phyloP scores from a whole-genome alignment of 2,113 vertebrate genomes.

The Dromas ardeola region DNA sequence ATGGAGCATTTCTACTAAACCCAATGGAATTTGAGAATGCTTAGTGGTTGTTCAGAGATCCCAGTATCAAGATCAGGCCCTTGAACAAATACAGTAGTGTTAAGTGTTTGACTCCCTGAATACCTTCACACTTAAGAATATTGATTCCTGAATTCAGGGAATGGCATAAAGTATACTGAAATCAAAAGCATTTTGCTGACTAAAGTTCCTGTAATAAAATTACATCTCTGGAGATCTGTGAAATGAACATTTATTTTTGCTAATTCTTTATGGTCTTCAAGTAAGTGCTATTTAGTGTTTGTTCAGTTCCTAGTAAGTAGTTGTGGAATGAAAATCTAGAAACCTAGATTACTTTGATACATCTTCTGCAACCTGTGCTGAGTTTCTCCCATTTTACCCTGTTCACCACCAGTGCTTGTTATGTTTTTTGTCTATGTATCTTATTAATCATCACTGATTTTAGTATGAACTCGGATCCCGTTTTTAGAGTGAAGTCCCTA shows the following conservation, averaged over 20 bases:
- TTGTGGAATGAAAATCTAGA: not conserved
- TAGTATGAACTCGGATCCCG: not conserved
- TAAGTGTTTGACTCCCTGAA: not conserved
- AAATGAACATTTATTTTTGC: not conserved
- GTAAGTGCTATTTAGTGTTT: not conserved
- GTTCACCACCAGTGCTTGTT: not conserved
- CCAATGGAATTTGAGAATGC: not conserved
- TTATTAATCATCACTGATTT: not conserved
- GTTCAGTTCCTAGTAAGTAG: not conserved
- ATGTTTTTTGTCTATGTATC: not conserved
- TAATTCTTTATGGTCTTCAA: not conserved
- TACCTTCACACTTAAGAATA: not conserved
- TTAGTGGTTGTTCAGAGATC: not conserved
- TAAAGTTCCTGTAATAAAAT: not conserved
- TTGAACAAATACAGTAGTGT: not conserved
- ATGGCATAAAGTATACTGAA: not conserved
- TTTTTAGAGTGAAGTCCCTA: not conserved
- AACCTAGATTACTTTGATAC: not conserved
- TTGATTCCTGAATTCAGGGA: not conserved
- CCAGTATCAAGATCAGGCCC: not conserved
- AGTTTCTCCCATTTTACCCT: not conserved
- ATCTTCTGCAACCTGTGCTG: not conserved
- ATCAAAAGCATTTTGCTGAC: not conserved
- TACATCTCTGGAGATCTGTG: not conserved
- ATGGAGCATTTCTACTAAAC: not conserved